Evolutionary conservation across 2,797 vertebrate species (phyloP).

Genomic region (Scomberomorus guttatus): DNA sequence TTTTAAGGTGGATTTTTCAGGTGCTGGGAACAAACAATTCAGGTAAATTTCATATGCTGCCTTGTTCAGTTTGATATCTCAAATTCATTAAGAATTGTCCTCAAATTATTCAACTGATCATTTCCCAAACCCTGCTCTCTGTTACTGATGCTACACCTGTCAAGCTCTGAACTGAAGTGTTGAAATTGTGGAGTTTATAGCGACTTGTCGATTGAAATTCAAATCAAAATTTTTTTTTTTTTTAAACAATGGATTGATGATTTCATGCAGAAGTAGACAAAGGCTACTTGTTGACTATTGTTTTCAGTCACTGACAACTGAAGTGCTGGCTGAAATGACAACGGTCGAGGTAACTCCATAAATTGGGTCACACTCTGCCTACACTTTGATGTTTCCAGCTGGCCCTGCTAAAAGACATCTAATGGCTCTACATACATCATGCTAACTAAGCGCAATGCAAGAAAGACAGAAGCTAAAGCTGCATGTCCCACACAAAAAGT

Average conservation of each 20-base stretch:
- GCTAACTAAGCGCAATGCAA: no score
- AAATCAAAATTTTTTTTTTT: neutral
- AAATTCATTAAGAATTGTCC: neutral
- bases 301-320: neutral
- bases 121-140: no score
- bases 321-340: neutral
- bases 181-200: no score
- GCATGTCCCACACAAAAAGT: no score
- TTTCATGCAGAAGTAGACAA: neutral
- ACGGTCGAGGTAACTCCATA: no score
- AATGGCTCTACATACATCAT: neutral
- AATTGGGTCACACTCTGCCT: no score
- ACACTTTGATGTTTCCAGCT: neutral
- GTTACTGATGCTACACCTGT: no score
- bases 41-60: neutral
- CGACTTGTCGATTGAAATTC: no score
- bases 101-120: neutral
- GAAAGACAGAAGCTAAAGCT: no score
- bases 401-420: neutral
- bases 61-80: slow-evolving; percentile 10
- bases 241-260: neutral
- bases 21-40: neutral
- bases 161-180: no score
- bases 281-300: no score
- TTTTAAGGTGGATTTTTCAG: neutral